These are phyloP conservation scores for Cephalopachus bancanus DNA, from an alignment of 2,797 vertebrate species.

Conservation along the genomic window DNA sequence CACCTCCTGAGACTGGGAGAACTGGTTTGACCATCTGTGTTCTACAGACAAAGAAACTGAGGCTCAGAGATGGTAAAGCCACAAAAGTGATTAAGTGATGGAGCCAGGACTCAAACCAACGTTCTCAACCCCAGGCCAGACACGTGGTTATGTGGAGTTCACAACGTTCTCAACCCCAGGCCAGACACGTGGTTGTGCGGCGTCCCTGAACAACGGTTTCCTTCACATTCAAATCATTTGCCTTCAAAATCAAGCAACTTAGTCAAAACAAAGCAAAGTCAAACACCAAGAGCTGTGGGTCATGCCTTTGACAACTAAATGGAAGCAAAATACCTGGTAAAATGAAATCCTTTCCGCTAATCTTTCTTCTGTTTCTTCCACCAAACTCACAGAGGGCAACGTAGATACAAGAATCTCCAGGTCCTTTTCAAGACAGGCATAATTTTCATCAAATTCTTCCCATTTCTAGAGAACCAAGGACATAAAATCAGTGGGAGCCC, in stretches of 20 bases:
- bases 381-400: conserved; percentile 89
- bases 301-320: background rate
- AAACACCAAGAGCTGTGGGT: background rate
- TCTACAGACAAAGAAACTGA: background rate
- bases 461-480: conserved; percentile 90
- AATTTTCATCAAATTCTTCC: conserved; percentile 92
- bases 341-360: conserved; percentile 88
- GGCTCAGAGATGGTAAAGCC: background rate
- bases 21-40: background rate
- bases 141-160: accelerated
- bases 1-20: background rate
- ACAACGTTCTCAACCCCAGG: background rate
- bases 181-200: accelerated
- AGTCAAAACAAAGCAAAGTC: background rate
- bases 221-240: background rate
- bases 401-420: conserved; percentile 88
- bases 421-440: conserved; percentile 88
- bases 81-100: background rate
- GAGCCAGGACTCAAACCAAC: background rate
- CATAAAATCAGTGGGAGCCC: background rate
- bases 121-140: background rate
- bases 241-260: background rate
- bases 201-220: background rate
- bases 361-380: conserved; percentile 91
- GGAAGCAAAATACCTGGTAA: conserved; percentile 90